These are phyloP conservation scores for Thermophis baileyi DNA, from an alignment of 2,113 vertebrate genomes.

Conservation along the genomic window DNA sequence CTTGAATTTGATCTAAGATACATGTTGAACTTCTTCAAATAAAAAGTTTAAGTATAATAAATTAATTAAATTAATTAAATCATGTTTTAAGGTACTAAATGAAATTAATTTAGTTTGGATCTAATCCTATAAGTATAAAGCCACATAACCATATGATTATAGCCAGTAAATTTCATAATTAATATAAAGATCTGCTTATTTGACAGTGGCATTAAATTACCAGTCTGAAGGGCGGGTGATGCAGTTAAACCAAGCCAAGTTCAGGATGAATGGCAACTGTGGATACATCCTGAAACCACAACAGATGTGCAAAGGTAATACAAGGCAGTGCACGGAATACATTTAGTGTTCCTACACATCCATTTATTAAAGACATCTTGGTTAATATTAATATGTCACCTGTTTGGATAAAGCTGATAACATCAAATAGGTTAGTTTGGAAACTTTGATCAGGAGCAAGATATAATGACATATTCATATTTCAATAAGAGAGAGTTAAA, in stretches of 20 bases:
- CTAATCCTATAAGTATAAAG: background rate
- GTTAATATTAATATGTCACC: background rate
- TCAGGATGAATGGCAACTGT: slow-evolving; percentile 89
- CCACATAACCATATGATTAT: background rate
- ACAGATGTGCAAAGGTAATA: slow-evolving; percentile 93
- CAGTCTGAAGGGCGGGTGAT: slow-evolving; percentile 96
- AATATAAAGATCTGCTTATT: slow-evolving; percentile 19
- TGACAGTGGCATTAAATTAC: slow-evolving; percentile 93
- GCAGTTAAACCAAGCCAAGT: slow-evolving; percentile 96
- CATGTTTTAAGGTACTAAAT: background rate
- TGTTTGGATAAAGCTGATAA: background rate
- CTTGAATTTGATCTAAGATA: background rate
- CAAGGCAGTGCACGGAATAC: fast-evolving
- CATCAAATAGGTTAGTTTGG: background rate
- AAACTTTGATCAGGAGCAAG: background rate
- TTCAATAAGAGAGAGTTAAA: background rate
- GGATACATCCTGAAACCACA: slow-evolving; percentile 96
- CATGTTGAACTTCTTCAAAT: background rate
- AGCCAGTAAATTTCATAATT: background rate
- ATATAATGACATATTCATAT: background rate
- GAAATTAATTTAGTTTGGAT: background rate
- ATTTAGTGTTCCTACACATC: background rate
- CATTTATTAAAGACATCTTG: background rate
- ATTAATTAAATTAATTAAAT: no score
- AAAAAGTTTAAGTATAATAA: background rate